Base-by-base conservation (phyloP, 2,113 vertebrate genomes). In the Oreotrochilus melanogaster region DNA sequence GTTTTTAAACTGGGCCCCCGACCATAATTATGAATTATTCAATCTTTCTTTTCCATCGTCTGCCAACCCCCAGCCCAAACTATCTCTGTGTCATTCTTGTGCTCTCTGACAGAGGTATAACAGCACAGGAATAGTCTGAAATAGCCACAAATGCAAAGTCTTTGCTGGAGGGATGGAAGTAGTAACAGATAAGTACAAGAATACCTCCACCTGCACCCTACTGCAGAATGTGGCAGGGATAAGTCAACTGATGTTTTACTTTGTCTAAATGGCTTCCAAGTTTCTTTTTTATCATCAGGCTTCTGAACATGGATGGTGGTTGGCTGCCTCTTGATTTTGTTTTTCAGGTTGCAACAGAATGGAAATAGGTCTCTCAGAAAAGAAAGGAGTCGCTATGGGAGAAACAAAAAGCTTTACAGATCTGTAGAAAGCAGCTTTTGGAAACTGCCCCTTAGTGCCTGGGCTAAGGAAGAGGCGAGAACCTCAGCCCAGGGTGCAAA, bases 51-150 rank as follows among this genome's bases (percentile, higher is more conserved):
- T 27, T 75, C 86, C 53, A 27, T 18, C 6, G 22, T 39, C 6
- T n/a, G 7, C 11, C 23, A 2, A 4, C 18, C 2, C 14, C 5
- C 11, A 18, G 3, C 0, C 0, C 23, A 58, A 4, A 48, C 22
- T 39, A 21, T 57, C 23, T 57, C 28, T 47, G 8, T 33, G 22
- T 23, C 22, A 39, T 69, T 62, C 12, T 56, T 27, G 37, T 53
- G 37, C 27, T 75, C 45, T 58, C 51, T 71, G 39, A 31, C 6
- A 19, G 25, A 64, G 30, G 3, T 48, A 28, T 47, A 48, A 53
- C 14, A 51, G 19, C 15, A 11, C 0, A 1, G 11, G 27, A n/a
- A 18, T 53, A 33, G 14, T 37, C 51, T 92, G 51, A 45, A 62
- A 18, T 4, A 43, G 11, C 24, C 30, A 5, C 18, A 78, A 58